Percentiles rank a stretch among this genome's conserved stretches.
Evolutionary conservation across 2,888 invertebrate genomes (phyloP).

Genomic region (Heteromurus nitidus): DNA sequence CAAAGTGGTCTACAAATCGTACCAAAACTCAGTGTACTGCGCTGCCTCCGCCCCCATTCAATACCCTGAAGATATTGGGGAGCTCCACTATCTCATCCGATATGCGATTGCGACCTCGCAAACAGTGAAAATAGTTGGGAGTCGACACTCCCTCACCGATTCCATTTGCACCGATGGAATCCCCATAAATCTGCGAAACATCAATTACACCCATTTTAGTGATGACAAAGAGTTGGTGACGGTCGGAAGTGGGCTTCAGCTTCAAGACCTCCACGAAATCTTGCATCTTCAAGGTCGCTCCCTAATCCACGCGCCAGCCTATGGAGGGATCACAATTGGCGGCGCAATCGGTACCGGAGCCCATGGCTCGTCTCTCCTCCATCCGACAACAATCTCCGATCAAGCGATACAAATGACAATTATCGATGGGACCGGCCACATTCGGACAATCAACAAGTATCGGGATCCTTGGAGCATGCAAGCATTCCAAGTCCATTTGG

Average conservation of each 20-base stretch:
- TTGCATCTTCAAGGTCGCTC: slow-evolving; percentile 33
- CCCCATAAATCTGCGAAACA: slow-evolving; percentile 42
- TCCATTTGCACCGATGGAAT: slow-evolving; percentile 65
- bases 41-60: slow-evolving; percentile 41
- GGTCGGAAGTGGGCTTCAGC: slow-evolving; percentile 43
- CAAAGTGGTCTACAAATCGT: slow-evolving; percentile 49
- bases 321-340: slow-evolving; percentile 65
- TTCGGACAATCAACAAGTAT: slow-evolving; percentile 24
- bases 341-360: slow-evolving; percentile 62
- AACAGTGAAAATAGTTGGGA: slow-evolving; percentile 60
- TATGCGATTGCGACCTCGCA: slow-evolving; percentile 40
- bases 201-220: slow-evolving; percentile 44
- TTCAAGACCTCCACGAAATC: slow-evolving; percentile 36
- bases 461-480: slow-evolving; percentile 25
- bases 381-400: slow-evolving; percentile 61
- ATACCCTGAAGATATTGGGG: slow-evolving; percentile 29
- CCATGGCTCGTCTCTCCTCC: slow-evolving; percentile 58
- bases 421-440: slow-evolving; percentile 54
- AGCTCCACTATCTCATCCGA: slow-evolving; percentile 53
- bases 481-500: slow-evolving; percentile 61
- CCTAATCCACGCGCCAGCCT: slow-evolving; percentile 55
- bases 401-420: slow-evolving; percentile 58
- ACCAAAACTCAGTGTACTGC: slow-evolving; percentile 64
- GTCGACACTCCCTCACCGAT: slow-evolving; percentile 63
- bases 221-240: slow-evolving; percentile 46